Conservation (phyloP, 2,797 vertebrate genomes). For the Acipenser transmontanus region DNA sequence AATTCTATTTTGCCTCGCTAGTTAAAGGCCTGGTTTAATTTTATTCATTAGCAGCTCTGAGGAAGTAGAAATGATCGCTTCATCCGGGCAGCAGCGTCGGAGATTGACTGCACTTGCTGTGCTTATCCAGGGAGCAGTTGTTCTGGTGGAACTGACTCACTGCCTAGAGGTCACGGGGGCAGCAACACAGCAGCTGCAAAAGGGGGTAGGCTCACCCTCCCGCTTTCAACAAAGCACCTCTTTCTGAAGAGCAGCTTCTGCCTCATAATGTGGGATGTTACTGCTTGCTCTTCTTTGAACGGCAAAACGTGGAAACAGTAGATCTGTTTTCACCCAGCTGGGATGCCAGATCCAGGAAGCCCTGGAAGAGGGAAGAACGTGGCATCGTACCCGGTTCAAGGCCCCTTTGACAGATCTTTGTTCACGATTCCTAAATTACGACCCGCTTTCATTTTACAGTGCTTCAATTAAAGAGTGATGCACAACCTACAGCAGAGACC, state of each 20-base stretch:
- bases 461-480: background rate
- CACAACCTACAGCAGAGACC: background rate
- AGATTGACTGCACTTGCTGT: constrained; percentile 24
- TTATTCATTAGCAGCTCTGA: constrained; percentile 28
- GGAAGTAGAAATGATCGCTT: constrained; percentile 33
- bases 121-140: constrained; percentile 33
- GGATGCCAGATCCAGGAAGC: background rate
- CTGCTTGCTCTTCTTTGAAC: constrained; percentile 31
- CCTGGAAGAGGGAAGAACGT: background rate
- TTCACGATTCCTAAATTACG: no score
- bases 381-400: background rate
- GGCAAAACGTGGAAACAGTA: constrained; percentile 17
- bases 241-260: constrained; percentile 28
- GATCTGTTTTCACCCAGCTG: constrained; percentile 34
- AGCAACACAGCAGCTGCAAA: constrained; percentile 43
- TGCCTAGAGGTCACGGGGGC: constrained; percentile 37
- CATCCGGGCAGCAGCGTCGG: constrained; percentile 30
- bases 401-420: background rate
- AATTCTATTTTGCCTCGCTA: no score
- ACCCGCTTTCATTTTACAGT: no score
- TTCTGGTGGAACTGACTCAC: constrained; percentile 31
- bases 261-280: constrained; percentile 32
- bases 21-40: constrained; percentile 14
- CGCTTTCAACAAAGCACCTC: constrained; percentile 32
- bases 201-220: constrained; percentile 26